Percentiles rank a stretch among this genome's conserved stretches.
These are phyloP conservation scores for Pseudopleuronectes americanus DNA, from an alignment of 2,797 vertebrate genomes.

Conservation along the genomic window DNA sequence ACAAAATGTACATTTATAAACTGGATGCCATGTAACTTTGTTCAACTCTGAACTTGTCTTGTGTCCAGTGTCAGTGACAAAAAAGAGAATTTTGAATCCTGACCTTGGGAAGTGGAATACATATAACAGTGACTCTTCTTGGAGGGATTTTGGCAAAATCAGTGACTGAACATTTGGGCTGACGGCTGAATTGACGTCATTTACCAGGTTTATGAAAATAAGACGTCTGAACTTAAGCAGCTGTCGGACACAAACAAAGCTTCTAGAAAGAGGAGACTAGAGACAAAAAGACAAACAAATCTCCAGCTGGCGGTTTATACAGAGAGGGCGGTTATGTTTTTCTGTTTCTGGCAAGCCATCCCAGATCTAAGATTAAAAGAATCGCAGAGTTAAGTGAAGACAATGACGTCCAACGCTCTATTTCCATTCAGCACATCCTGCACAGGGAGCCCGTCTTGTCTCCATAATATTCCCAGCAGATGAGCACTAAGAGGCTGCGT, in stretches of 20 bases:
- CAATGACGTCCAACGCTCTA: slow-evolving; percentile 36
- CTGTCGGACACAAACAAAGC: slow-evolving; percentile 11
- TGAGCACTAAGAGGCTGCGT: slow-evolving; percentile 16
- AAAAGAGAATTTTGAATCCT: too few species aligned
- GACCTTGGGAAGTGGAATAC: too few species aligned
- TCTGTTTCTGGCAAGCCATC: background rate
- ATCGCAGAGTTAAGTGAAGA: slow-evolving; percentile 3
- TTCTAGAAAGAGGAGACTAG: background rate
- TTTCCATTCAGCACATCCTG: slow-evolving; percentile 44
- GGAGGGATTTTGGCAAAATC: background rate
- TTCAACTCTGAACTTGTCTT: too few species aligned
- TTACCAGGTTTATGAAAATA: background rate
- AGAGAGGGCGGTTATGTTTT: slow-evolving; percentile 11
- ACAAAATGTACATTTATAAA: too few species aligned
- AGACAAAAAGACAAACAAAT: slow-evolving; percentile 4
- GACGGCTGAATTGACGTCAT: background rate
- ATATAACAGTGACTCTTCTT: background rate
- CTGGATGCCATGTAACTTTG: too few species aligned
- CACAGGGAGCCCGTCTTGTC: slow-evolving; percentile 22
- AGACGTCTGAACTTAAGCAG: background rate
- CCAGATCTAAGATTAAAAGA: slow-evolving; percentile 19
- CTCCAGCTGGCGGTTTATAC: background rate
- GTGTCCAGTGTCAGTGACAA: too few species aligned
- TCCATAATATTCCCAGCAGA: slow-evolving; percentile 33
- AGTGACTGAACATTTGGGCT: background rate